Conservation (phyloP, 2,888 invertebrate genomes). For the Drosophila colorata region DNA sequence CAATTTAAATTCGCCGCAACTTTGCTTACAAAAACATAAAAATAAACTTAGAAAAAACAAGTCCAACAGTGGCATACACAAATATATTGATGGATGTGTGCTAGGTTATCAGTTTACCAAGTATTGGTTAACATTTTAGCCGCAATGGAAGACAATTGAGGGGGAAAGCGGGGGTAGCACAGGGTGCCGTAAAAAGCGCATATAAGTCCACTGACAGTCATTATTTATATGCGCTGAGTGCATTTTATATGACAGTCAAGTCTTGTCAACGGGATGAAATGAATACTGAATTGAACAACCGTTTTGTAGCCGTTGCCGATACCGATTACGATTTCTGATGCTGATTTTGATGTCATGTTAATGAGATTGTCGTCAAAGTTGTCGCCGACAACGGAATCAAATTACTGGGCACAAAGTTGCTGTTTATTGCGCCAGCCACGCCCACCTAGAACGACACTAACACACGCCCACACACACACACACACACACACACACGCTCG, state of each 20-base stretch:
- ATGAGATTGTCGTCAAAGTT: conserved; percentile 67
- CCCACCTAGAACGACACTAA: background rate
- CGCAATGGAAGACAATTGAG: conserved; percentile 2
- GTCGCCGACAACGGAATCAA: conserved; percentile 46
- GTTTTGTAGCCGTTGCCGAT: conserved; percentile 11
- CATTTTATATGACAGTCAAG: conserved; percentile 45
- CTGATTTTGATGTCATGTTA: conserved; percentile 64
- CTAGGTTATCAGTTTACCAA: conserved; percentile 26
- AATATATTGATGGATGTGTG: conserved; percentile 1
- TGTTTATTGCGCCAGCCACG: conserved; percentile 35
- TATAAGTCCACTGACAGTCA: conserved; percentile 35
- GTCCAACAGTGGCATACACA: conserved; percentile 2
- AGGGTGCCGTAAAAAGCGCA: conserved; percentile 8
- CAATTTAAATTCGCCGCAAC: conserved; percentile 18
- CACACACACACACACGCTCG: conserved; percentile 11
- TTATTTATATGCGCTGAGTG: conserved; percentile 38
- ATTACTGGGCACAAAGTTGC: conserved; percentile 61
- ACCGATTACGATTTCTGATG: conserved; percentile 18
- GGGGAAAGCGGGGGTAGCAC: background rate
- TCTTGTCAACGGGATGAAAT: conserved; percentile 32
- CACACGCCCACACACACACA: background rate
- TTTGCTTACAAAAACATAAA: background rate
- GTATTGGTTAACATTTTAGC: conserved; percentile 18
- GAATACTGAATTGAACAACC: conserved; percentile 23
- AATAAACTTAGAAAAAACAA: background rate